Conservation (phyloP, 1,140 invertebrate species). For the Chironomus tepperi region DNA sequence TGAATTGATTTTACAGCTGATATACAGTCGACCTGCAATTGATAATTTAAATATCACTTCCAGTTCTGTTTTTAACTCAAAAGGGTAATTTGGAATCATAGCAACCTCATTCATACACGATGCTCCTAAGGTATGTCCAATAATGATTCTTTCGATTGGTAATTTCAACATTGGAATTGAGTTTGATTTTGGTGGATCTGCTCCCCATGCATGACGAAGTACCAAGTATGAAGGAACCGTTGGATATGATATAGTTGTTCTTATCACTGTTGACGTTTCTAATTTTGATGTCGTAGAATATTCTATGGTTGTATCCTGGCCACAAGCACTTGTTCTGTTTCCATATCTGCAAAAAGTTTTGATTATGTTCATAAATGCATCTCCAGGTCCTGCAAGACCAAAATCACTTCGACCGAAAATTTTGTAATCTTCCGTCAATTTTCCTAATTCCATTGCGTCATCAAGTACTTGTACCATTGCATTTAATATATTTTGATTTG, state of each 20-base stretch:
- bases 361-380: background rate
- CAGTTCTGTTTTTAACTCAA: too few relatives aligned
- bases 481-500: background rate
- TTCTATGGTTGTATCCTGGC: background rate
- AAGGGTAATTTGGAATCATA: background rate
- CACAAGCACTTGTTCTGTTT: background rate
- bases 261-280: background rate
- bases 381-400: background rate
- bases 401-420: background rate
- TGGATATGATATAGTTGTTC: background rate
- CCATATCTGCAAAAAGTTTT: background rate
- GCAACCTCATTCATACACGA: conserved; percentile 41
- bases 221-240: conserved; percentile 27
- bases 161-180: conserved; percentile 36
- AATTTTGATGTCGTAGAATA: background rate
- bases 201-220: conserved; percentile 46
- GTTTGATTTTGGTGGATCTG: conserved; percentile 42
- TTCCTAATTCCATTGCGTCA: background rate
- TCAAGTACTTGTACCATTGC: background rate
- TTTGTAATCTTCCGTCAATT: background rate
- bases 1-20: conserved; percentile 44
- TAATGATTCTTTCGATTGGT: conserved; percentile 45
- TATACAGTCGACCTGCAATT: conserved; percentile 32
- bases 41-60: background rate
- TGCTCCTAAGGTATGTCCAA: conserved; percentile 46